Evolutionary conservation across 64 coral and sea anemone genomes (phyloP).

Genomic region (Porites australiensis): DNA sequence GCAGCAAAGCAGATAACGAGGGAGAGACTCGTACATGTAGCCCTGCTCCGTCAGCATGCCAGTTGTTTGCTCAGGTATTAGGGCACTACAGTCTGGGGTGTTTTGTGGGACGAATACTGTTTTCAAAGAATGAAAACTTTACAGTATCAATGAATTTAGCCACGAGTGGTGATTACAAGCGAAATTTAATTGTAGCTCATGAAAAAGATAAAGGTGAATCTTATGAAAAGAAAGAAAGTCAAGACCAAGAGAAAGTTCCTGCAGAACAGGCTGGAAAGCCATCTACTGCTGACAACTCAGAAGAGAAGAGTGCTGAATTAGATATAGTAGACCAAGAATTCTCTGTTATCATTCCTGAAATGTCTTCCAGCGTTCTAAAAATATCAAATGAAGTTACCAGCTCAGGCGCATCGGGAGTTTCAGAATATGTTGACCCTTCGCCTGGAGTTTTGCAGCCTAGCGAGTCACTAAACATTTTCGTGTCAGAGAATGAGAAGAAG

Average conservation of each 20-base stretch:
- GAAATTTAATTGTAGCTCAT: neutral
- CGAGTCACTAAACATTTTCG: neutral
- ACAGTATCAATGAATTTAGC: neutral
- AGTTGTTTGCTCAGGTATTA: conserved; percentile 61
- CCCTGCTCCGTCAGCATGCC: conserved; percentile 22
- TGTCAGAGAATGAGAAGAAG: neutral
- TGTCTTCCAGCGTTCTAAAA: neutral
- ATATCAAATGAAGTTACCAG: neutral
- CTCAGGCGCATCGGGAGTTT: neutral
- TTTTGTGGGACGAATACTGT: conserved; percentile 33
- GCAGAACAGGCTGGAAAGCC: neutral
- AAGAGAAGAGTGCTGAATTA: neutral
- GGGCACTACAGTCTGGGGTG: conserved; percentile 63
- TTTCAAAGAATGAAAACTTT: conserved; percentile 30
- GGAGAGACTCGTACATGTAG: conserved; percentile 26
- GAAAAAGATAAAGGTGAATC: neutral
- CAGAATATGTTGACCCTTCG: neutral
- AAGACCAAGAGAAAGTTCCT: neutral
- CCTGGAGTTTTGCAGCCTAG: conserved; percentile 20
- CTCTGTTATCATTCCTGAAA: neutral
- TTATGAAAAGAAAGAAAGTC: conserved; percentile 5
- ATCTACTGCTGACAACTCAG: neutral
- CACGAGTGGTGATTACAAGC: neutral
- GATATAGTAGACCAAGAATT: neutral
- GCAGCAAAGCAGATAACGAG: neutral